Evolutionary conservation across 64 coral and sea anemone genomes (phyloP), one percentile per base, ranked within the genome.

Genomic region (Orbicella faveolata): DNA sequence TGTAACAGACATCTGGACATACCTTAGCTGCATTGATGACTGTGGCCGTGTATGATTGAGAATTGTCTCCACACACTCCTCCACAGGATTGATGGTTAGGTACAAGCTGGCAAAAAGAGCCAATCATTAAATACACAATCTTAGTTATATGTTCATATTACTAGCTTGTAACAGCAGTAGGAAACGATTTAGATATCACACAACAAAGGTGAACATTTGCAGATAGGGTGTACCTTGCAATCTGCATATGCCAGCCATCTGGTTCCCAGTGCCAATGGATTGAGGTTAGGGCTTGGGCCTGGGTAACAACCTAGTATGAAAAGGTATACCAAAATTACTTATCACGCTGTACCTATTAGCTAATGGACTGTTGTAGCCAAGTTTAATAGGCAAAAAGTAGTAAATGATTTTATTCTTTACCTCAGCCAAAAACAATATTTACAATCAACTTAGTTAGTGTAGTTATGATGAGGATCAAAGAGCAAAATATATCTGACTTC

Each of bases 11-110:
- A 2, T 26, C 25, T 26, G 25, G 7, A 70, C n/a, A 20, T 78
- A 98, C 96, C 94, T 98, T 98, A 19, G 96, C 96, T 76, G 94
- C 96, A 89, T 83, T 95, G 64, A 98, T 95, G 21, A 98, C 96
- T 55, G 96, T 95, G 80, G 96, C 94, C 61, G 96, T 93, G 73
- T 98, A 98, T 13, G 96, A 98, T 65, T 95, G 93, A 21, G 87
- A 74, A 84, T 93, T 94, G 52, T 98, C 96, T 23, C 93, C 90
- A 75, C 94, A 95, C 6, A 98, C 87, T 63, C 96, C 96, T 61
- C 96, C 96, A 76, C 96, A 95, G 20, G 96, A 98, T 74, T 98
- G 96, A 33, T 98, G 94, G 53, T 93, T 98, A 36, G 96, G 96
- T 36, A 95, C 91, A 48, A 98, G 74, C 96, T 98, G 62, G 44